Evolutionary conservation across 2,113 vertebrate genomes (phyloP).

Genomic region (Tragelaphus imberbis): DNA sequence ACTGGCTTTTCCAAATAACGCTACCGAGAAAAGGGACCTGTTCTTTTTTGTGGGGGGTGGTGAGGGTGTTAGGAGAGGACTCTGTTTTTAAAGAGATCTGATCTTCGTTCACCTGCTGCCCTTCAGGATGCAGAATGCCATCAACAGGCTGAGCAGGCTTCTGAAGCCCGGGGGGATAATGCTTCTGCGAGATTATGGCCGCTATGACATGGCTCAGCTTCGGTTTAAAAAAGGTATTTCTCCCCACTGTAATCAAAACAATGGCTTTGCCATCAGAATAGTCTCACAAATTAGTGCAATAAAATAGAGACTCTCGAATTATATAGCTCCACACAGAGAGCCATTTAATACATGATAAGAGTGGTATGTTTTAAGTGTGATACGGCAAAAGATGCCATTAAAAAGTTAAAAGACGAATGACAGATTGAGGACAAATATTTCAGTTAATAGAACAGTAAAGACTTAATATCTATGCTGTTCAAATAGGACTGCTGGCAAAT

Average conservation of each 20-base stretch:
- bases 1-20: background rate
- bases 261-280: background rate
- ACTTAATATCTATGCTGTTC: background rate
- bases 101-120: background rate
- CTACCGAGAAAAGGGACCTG: background rate
- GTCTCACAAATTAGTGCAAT: background rate
- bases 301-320: background rate
- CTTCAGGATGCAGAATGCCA: slow-evolving; percentile 87
- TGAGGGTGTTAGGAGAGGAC: background rate
- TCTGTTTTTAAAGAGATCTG: background rate
- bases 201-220: slow-evolving; percentile 96
- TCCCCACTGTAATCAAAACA: background rate
- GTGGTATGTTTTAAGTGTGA: background rate
- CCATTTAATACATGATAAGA: background rate
- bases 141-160: slow-evolving; percentile 85
- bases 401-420: background rate
- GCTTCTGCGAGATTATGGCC: slow-evolving; percentile 95
- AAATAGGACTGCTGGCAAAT: background rate
- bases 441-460: background rate
- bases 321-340: background rate
- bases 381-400: background rate
- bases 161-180: slow-evolving; percentile 93
- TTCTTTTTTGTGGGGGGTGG: background rate
- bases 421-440: background rate
- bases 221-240: slow-evolving; percentile 95